Evolutionary conservation across 2,113 vertebrate species (phyloP).

Genomic region (Neotoma lepida): DNA sequence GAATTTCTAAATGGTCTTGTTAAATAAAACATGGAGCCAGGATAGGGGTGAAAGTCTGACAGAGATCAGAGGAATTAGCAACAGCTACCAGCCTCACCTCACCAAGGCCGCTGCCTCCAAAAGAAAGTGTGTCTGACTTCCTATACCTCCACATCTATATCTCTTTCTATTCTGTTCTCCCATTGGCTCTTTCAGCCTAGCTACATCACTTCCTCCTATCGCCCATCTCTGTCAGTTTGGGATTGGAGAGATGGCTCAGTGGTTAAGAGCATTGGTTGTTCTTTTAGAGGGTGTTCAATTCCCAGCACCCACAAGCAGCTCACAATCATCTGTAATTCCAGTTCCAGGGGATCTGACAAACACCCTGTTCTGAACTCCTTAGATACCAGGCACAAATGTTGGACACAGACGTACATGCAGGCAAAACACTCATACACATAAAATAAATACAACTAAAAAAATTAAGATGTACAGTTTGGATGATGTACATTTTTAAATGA

Average conservation of each 20-base stretch:
- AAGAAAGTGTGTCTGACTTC: no score
- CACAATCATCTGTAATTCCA: background rate
- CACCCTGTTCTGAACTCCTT: background rate
- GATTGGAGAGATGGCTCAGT: background rate
- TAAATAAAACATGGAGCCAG: no score
- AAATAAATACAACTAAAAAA: background rate
- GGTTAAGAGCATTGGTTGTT: background rate
- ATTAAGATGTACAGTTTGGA: background rate
- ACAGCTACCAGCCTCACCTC: no score
- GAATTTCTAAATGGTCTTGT: no score
- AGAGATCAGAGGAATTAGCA: no score
- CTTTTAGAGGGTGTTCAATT: background rate
- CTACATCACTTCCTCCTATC: no score
- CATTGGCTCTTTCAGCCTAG: no score
- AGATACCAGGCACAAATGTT: background rate
- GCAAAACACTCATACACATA: background rate
- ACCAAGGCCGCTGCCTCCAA: no score
- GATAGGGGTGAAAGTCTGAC: no score
- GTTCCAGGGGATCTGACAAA: background rate
- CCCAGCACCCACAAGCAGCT: background rate
- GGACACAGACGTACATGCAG: background rate
- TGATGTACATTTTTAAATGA: constrained; percentile 16
- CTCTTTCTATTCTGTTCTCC: no score
- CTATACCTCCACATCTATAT: no score
- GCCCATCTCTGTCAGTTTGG: no score